phyloP scores from a whole-genome alignment of 2,797 vertebrate genomes.

The Anguilla megastoma region DNA sequence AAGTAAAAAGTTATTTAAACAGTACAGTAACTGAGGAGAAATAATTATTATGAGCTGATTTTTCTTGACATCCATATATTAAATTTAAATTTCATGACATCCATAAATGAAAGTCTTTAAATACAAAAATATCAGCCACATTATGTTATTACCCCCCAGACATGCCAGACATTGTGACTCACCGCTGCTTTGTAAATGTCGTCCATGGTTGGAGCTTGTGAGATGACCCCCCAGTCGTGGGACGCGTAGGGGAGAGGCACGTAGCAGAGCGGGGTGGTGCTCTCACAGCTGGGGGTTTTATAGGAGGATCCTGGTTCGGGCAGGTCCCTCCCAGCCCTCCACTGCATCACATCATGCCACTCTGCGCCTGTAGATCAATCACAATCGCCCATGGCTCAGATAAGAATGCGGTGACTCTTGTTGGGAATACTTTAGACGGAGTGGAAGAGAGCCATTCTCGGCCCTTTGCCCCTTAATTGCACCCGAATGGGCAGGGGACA shows the following conservation, averaged over 20 bases:
- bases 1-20: not conserved
- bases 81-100: not conserved
- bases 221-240: constrained; percentile 3
- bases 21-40: not conserved
- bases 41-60: not conserved
- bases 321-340: constrained; percentile 52
- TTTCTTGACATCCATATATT: not conserved
- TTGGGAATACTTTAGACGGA: constrained; percentile 28
- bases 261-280: constrained; percentile 8
- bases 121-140: not conserved
- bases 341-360: not conserved
- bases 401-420: constrained; percentile 70
- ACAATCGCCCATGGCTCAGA: constrained; percentile 71
- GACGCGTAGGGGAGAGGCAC: constrained; percentile 51
- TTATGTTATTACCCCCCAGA: not conserved
- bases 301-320: constrained; percentile 55
- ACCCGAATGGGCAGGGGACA: constrained; percentile 53
- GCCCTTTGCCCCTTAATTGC: constrained; percentile 19
- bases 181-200: constrained; percentile 83
- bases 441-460: constrained; percentile 23
- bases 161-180: constrained; percentile 47
- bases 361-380: constrained; percentile 61
- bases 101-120: constrained; percentile 27
- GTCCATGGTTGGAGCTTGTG: constrained; percentile 64
- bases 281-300: constrained; percentile 58